These are phyloP conservation scores for Channallabes apus DNA, from an alignment of 2,797 vertebrate genomes.

Conservation along the genomic window DNA sequence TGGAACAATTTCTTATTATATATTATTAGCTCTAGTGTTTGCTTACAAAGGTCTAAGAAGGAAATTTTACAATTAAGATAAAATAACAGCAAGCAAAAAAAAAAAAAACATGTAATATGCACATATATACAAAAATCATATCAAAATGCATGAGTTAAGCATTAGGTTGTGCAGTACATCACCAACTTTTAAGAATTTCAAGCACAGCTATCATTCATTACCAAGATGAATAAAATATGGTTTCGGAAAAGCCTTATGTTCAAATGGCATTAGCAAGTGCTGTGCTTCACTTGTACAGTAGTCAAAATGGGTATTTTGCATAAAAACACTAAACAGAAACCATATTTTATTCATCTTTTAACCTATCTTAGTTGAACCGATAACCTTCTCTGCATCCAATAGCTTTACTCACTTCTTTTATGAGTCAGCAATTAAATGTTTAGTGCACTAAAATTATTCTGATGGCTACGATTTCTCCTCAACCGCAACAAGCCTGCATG, in stretches of 20 bases:
- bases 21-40: not conserved
- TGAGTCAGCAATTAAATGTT: not conserved
- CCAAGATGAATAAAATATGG: too few relatives aligned
- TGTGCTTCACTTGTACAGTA: not conserved
- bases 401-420: constrained; percentile 14
- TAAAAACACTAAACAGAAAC: not conserved
- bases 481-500: too few relatives aligned
- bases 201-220: too few relatives aligned
- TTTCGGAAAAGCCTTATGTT: not conserved
- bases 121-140: too few relatives aligned
- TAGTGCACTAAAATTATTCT: constrained; percentile 27
- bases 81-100: not conserved
- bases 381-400: constrained; percentile 2
- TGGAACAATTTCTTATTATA: not conserved
- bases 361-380: not conserved
- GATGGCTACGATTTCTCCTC: too few relatives aligned
- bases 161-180: not conserved
- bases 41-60: not conserved
- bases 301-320: not conserved
- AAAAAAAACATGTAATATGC: not conserved
- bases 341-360: not conserved
- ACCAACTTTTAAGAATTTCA: not conserved
- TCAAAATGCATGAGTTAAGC: too few relatives aligned
- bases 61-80: too few relatives aligned
- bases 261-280: not conserved